Percentiles rank a stretch among this genome's conserved stretches.
phyloP scores from a whole-genome alignment of 1,140 invertebrate genomes.

The Metopolophium dirhodum region DNA sequence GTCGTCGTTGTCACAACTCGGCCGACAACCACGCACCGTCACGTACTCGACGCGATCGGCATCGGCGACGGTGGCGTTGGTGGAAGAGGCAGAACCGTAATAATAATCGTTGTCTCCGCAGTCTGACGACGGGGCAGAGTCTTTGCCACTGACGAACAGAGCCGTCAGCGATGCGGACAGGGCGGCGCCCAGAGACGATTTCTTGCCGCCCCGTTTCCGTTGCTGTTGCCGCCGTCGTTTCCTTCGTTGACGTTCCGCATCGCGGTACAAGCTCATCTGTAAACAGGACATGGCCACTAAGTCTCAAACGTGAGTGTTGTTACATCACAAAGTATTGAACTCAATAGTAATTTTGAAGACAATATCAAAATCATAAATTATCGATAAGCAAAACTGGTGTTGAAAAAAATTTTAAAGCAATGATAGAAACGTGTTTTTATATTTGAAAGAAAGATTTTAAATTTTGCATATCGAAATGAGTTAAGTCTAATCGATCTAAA shows the following conservation, averaged over 20 bases:
- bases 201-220: neutral
- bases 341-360: neutral
- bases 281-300: neutral
- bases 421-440: neutral
- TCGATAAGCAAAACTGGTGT: neutral
- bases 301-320: neutral
- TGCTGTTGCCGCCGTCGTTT: neutral
- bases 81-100: neutral
- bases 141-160: neutral
- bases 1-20: neutral
- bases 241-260: neutral
- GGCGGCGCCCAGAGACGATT: constrained; percentile 1
- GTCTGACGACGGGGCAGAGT: neutral
- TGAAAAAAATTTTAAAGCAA: neutral
- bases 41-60: neutral
- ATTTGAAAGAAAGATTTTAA: neutral
- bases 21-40: neutral
- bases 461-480: neutral
- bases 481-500: neutral
- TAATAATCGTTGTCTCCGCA: neutral
- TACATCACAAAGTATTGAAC: neutral
- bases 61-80: neutral
- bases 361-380: neutral
- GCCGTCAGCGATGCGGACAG: constrained; percentile 23
- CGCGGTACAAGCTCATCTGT: constrained; percentile 17